Evolutionary conservation across 2,797 vertebrate species (phyloP), one percentile per base, ranked within the genome.

Genomic region (Poecilia velifera): DNA sequence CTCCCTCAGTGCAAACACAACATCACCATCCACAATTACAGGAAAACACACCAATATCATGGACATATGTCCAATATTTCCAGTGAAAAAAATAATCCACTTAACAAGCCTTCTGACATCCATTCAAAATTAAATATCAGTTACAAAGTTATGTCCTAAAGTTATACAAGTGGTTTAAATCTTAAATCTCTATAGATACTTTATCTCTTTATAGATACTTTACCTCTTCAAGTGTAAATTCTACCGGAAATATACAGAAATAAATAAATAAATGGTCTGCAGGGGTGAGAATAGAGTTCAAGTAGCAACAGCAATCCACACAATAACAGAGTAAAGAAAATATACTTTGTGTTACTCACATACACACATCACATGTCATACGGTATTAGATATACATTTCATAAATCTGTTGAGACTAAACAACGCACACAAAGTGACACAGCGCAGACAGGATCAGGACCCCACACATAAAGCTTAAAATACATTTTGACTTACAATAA

Each of bases 1-100:
- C 74, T 84, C 80, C 84, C 14, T 76, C 66, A 39, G 82, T 86
- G 83, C 86, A 88, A 89, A 90, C 86, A 93, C 87, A 87, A 47
- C 2, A 94, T 84, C 25, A 79, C 72, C 79, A 46, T 73, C 79
- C 83, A 93, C 93, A 79, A 83, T 76, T 6, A 90, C 83, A 82
- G 72, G 55, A 31, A 78, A 0, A 81, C 84, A 90, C 84, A 22
- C 64, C 59, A 13, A 87, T 83, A 80, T 81, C 72, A 41, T 1
- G 62, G 79, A 77, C 70, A 68, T 41, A 25, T 2, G 41, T 47
- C 14, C 39, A 0, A 4, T 28, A 51, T 53, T 4, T 16, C 20
- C 82, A 14, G 72, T 46, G 79, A 39, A 0, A 76, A 20, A 82
- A 85, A 76, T 36, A 72, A 66, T 70, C 76, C 64, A 55, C 76